Percentiles rank a stretch among this genome's conserved stretches.
phyloP scores from a whole-genome alignment of 1,140 invertebrate genomes.

The Sitophilus oryzae region DNA sequence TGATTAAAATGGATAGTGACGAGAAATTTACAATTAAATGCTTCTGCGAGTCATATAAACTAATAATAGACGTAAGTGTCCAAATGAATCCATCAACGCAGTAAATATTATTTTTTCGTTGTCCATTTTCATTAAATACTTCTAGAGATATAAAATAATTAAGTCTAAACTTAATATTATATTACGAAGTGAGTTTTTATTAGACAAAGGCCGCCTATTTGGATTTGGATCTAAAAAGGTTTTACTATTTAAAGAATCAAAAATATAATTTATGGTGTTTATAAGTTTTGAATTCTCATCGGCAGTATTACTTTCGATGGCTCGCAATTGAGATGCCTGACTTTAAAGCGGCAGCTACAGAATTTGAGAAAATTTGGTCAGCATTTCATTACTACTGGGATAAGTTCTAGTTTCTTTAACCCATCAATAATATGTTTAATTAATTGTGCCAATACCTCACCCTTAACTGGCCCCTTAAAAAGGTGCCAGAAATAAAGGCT shows the following conservation, averaged over 20 bases:
- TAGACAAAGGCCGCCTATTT: background rate
- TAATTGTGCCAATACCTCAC: background rate
- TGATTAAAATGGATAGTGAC: slow-evolving; percentile 15
- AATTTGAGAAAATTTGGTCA: slow-evolving; percentile 31
- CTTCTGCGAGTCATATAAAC: background rate
- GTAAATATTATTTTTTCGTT: slow-evolving; percentile 3
- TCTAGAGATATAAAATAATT: background rate
- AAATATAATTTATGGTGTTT: slow-evolving; percentile 25
- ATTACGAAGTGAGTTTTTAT: background rate
- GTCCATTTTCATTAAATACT: slow-evolving; percentile 2
- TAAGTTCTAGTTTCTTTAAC: background rate
- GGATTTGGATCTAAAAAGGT: background rate
- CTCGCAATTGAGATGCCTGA: slow-evolving; percentile 26
- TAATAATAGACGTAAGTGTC: too few species aligned
- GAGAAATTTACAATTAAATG: background rate
- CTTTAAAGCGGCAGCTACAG: slow-evolving; percentile 28
- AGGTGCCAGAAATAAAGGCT: too few species aligned
- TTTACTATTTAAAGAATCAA: slow-evolving; percentile 31
- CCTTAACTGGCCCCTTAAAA: slow-evolving; percentile 7
- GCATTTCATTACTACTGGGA: slow-evolving; percentile 13
- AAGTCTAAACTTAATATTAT: background rate
- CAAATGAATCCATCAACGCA: background rate
- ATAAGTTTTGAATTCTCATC: slow-evolving; percentile 27
- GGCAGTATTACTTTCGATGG: slow-evolving; percentile 20
- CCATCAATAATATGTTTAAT: background rate